phyloP scores from a whole-genome alignment of 2,888 invertebrate genomes.

The Seira musarum region DNA sequence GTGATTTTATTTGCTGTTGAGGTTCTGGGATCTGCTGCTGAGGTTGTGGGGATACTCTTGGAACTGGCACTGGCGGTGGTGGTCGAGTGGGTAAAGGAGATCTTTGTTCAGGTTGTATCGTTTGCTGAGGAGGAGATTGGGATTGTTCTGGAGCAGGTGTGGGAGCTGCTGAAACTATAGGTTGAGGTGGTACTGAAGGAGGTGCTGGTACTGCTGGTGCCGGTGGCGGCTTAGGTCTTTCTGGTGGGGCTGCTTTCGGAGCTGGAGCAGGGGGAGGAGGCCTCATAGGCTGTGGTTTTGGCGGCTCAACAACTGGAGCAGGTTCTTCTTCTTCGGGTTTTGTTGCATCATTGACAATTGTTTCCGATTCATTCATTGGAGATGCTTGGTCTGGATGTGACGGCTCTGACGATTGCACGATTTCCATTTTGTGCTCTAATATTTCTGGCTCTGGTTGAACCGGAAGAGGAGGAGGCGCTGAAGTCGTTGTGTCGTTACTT shows the following conservation, averaged over 20 bases:
- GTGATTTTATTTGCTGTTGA: slow-evolving; percentile 38
- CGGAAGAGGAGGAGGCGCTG: slow-evolving; percentile 10
- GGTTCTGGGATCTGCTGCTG: slow-evolving; percentile 25
- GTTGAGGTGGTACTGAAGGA: slow-evolving; percentile 71
- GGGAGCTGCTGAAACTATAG: slow-evolving; percentile 70
- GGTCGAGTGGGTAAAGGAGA: slow-evolving; percentile 64
- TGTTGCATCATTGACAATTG: neutral
- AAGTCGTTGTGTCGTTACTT: slow-evolving; percentile 3
- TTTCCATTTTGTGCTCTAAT: neutral
- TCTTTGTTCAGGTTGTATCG: slow-evolving; percentile 42
- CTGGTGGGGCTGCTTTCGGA: slow-evolving; percentile 71
- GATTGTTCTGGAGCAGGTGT: slow-evolving; percentile 71
- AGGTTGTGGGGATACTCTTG: slow-evolving; percentile 47
- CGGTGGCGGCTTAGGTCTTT: slow-evolving; percentile 67
- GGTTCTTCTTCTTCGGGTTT: slow-evolving; percentile 28
- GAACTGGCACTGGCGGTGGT: slow-evolving; percentile 65
- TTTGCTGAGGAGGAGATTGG: slow-evolving; percentile 60
- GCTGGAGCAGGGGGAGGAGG: slow-evolving; percentile 66
- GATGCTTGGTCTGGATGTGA: slow-evolving; percentile 7
- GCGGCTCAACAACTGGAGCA: slow-evolving; percentile 26
- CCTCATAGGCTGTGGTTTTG: slow-evolving; percentile 57
- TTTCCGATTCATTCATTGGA: neutral
- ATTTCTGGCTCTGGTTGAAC: neutral
- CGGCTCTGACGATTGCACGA: neutral
- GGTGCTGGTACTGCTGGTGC: slow-evolving; percentile 71